Conservation (phyloP, 2,797 vertebrate genomes). For the Gallinago nigripennis region DNA sequence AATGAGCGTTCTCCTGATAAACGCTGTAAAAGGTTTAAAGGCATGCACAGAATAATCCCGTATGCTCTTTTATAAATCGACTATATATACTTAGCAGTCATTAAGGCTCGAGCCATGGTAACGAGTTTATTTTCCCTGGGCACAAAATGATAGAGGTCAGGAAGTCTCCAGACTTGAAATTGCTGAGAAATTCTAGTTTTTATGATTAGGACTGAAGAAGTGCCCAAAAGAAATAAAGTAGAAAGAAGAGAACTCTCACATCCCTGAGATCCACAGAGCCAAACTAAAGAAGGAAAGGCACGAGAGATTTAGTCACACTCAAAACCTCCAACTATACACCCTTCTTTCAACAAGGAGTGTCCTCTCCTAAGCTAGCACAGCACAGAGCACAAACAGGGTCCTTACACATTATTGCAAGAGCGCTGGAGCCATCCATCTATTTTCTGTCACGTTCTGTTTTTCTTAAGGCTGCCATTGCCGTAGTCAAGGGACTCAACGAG, state of each 20-base stretch:
- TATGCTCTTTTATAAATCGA: neutral
- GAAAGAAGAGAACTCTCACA: slow-evolving; percentile 19
- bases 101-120: slow-evolving; percentile 20
- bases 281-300: slow-evolving; percentile 46
- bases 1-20: slow-evolving; percentile 53
- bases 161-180: slow-evolving; percentile 26
- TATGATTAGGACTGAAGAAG: slow-evolving; percentile 25
- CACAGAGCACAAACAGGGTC: neutral
- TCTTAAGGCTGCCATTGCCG: slow-evolving; percentile 36
- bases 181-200: slow-evolving; percentile 52
- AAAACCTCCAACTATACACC: neutral
- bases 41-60: neutral
- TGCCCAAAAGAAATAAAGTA: slow-evolving; percentile 57
- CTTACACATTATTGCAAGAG: neutral
- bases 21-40: slow-evolving; percentile 26
- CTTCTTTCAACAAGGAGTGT: neutral
- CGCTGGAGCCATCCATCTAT: slow-evolving; percentile 25
- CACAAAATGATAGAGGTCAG: slow-evolving; percentile 25
- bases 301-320: slow-evolving; percentile 36
- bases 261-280: slow-evolving; percentile 6
- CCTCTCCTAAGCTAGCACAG: neutral
- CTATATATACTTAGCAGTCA: neutral
- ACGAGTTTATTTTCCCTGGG: slow-evolving; percentile 55
- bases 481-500: neutral
- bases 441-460: slow-evolving; percentile 60